Evolutionary conservation across 30 jellyfish, hydroid and myxozoan genomes (phyloP), one percentile per base, ranked within the genome.

Genomic region (Turritopsis rubra): DNA sequence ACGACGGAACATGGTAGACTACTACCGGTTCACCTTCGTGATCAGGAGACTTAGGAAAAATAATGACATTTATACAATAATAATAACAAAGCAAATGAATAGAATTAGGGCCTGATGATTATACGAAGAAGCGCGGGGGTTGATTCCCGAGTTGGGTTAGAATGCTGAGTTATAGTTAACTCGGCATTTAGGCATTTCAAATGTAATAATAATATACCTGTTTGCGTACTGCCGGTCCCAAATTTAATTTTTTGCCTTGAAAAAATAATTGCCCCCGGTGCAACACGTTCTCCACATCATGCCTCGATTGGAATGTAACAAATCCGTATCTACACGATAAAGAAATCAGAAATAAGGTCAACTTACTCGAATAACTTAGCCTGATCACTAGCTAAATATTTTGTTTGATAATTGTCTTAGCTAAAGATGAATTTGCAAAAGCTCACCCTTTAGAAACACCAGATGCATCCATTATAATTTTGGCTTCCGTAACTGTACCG

Each of bases 381-480:
- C 18, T 54, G 21, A 60, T 18, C 73, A 18, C 0, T 60, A 21
- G 73, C 73, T 21, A 60, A 60, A 18, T 23, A n/a, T n/a, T n/a
- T n/a, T n/a, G n/a, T n/a, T n/a, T n/a, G n/a, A n/a, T n/a, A n/a
- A n/a, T n/a, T n/a, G n/a, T n/a, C n/a, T n/a, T n/a, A n/a, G n/a
- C n/a, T n/a, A n/a, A n/a, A n/a, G n/a, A n/a, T n/a, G n/a, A n/a
- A n/a, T n/a, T n/a, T n/a, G n/a, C n/a, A n/a, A n/a, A n/a, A n/a
- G n/a, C n/a, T n/a, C 77, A 68, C 77, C 77, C 77, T 27, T 68
- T 68, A 17, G 77, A 68, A 68, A 27, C 21, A 68, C 77, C 77
- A 0, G 28, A 8, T 27, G 28, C 30, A 68, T 68, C 30, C 77
- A 68, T 68, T n/a, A 68, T 68, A 7, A 68, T 68, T 27, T 68